These are phyloP conservation scores for Morinoia aosen DNA, from an alignment of 2,888 invertebrate genomes.

Conservation along the genomic window DNA sequence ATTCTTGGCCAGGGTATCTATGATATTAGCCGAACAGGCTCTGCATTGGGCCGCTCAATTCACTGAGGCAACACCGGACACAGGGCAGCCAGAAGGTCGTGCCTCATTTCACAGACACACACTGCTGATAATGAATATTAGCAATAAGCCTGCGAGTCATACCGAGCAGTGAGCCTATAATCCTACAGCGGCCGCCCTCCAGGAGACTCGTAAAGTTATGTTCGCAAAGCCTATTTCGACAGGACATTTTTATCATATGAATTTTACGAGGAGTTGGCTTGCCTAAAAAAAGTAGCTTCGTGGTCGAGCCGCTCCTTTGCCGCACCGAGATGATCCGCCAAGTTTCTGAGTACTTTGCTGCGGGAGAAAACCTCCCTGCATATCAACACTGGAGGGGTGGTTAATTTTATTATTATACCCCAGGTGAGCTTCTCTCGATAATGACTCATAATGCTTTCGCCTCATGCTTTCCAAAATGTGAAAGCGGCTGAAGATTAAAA, in stretches of 20 bases:
- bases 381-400: not conserved
- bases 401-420: not conserved
- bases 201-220: not conserved
- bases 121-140: not conserved
- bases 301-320: not conserved
- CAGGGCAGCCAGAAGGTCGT: not conserved
- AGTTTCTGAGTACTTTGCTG: not conserved
- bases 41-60: not conserved
- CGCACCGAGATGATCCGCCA: not conserved
- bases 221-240: constrained; percentile 2
- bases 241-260: not conserved
- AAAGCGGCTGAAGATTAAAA: not conserved
- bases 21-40: too few relatives aligned
- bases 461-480: not conserved
- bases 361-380: not conserved
- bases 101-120: not conserved
- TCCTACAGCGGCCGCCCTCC: not conserved
- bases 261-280: not conserved
- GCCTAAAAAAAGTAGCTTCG: not conserved
- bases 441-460: not conserved
- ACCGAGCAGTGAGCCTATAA: not conserved
- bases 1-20: too few relatives aligned
- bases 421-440: not conserved
- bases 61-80: not conserved
- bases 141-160: not conserved